Base-by-base conservation (phyloP, 2,113 vertebrate genomes). In the Rynchops niger region DNA sequence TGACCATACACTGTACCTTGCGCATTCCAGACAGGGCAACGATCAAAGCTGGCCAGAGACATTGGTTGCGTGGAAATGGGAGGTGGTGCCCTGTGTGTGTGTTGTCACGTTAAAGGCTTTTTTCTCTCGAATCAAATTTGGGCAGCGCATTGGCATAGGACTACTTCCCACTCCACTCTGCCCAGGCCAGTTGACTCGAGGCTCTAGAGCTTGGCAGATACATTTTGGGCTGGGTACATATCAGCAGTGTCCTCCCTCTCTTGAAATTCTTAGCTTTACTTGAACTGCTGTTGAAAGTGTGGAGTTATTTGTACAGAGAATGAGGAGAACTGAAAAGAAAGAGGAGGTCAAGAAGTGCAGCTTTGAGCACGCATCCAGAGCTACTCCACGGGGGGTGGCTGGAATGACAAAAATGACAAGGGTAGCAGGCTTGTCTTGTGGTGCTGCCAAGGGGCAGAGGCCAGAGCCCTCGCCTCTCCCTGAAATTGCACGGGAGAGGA, bases 231-330 rank as follows among this genome's bases (percentile, higher is more conserved):
- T 82, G 40, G 43, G 61, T 95, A 11, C 36, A 5, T 82, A 81
- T 76, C 81, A 82, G 22, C 4, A 5, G 42, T 50, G 65, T 74
- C 85, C 67, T 88, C 86, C 86, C 67, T 73, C 88, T 96, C 94
- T 96, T 93, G 86, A 96, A 95, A 95, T 93, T 88, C 79, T 93
- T 88, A 5, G 34, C 87, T 96, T 91, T 82, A 52, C 55, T 90
- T 95, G 63, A 94, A 59, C n/a, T 42, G 36, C 71, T 91, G 5
- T 90, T 94, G 71, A 83, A 93, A 87, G 17, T 78, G 22, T 56
- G 9, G 43, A 82, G 69, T 78, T 95, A 80, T 59, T 92, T 96
- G 79, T 88, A 59, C 50, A 84, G 85, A 86, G 58, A n/a, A 74
- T 84, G 62, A 90, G 63, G 71, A 83, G 65, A 86, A 56, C 36